A percentile compares a stretch with the other conserved stretches of the same genome.
Evolutionary conservation across 2,888 invertebrate genomes (phyloP).

Genomic region (Himalopsyche japonica): DNA sequence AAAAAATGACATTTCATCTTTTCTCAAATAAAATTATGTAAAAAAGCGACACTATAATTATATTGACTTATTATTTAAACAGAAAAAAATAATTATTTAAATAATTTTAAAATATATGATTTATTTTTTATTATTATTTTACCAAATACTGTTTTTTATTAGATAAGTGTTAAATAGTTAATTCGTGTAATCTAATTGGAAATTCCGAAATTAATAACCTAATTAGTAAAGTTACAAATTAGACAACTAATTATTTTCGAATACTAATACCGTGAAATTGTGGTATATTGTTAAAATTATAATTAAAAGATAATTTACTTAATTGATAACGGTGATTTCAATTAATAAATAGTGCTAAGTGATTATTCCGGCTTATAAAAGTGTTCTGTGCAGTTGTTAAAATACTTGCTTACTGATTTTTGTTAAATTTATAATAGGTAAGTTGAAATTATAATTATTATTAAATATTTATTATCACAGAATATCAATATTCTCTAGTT

Average conservation of each 20-base stretch:
- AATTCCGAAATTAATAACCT: no score
- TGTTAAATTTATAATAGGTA: background rate
- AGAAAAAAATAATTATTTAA: no score
- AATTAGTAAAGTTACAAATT: no score
- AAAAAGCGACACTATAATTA: background rate
- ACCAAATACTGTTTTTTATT: background rate
- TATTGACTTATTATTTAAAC: background rate
- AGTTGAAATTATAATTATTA: background rate
- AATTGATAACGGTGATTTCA: background rate
- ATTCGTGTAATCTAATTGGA: background rate
- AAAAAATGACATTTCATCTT: background rate
- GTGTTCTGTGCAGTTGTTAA: background rate
- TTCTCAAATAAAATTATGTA: background rate
- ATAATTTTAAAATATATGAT: no score
- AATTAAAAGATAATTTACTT: background rate
- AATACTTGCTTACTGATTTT: background rate
- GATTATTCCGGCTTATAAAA: background rate
- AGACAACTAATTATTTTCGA: background rate
- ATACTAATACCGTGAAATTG: background rate
- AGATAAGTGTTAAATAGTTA: background rate
- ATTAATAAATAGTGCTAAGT: background rate
- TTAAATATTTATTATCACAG: no score
- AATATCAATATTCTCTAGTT: no score
- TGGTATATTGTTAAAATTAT: background rate
- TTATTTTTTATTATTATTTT: no score